These are phyloP conservation scores for Hymenopus coronatus DNA, from an alignment of 2,888 invertebrate genomes.

Conservation along the genomic window DNA sequence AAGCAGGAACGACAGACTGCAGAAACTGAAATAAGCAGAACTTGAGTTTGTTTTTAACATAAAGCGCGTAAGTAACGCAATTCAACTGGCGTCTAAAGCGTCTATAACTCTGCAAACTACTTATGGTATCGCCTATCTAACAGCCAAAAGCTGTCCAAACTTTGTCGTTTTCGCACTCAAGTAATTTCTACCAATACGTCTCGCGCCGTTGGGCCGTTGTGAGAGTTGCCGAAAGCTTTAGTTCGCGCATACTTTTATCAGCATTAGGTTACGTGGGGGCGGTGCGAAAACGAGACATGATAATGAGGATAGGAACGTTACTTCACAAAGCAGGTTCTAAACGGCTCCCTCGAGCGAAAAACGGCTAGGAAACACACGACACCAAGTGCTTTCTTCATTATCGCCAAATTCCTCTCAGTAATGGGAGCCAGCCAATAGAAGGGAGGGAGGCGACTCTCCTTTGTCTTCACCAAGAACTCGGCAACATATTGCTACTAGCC, in stretches of 20 bases:
- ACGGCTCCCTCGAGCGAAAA: not conserved
- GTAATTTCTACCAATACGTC: not conserved
- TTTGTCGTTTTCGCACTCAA: not conserved
- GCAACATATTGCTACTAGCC: not conserved
- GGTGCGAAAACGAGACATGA: not conserved
- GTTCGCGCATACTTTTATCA: not conserved
- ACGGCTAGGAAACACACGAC: not conserved
- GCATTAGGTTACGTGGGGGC: not conserved
- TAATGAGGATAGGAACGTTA: not conserved
- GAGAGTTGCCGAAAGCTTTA: not conserved
- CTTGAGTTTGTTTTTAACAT: too few species aligned
- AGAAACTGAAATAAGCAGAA: too few species aligned
- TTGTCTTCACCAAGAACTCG: not conserved
- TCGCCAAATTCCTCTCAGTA: not conserved
- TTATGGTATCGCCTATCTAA: too few species aligned
- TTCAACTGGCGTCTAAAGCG: too few species aligned
- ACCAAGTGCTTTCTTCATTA: not conserved
- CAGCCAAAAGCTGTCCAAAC: too few species aligned
- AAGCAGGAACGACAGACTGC: too few species aligned
- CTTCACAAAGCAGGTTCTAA: not conserved
- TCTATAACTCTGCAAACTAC: too few species aligned
- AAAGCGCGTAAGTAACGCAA: too few species aligned
- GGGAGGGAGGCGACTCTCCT: not conserved
- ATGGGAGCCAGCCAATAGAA: not conserved
- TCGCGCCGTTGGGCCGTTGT: not conserved